phyloP scores from a whole-genome alignment of 2,888 invertebrate genomes.

The Polia nebulosa region DNA sequence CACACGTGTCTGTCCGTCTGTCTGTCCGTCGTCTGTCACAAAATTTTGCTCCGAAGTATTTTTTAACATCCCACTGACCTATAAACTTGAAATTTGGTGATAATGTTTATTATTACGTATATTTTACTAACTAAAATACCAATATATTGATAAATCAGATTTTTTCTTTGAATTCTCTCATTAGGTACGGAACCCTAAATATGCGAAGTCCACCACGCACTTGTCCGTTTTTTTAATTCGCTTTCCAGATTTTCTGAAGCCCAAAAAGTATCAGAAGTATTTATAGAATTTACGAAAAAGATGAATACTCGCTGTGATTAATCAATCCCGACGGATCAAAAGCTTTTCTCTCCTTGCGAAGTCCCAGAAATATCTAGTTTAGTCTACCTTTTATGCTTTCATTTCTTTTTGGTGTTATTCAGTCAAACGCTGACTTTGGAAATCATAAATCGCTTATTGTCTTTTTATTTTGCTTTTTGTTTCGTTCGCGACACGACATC shows the following conservation, averaged over 20 bases:
- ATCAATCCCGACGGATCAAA: slow-evolving; percentile 58
- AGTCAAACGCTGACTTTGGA: slow-evolving; percentile 48
- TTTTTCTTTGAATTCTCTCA: no score
- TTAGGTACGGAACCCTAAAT: no score
- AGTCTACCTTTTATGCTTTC: slow-evolving; percentile 33
- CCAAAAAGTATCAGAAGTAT: slow-evolving; percentile 36
- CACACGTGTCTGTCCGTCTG: no score
- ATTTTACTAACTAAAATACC: no score
- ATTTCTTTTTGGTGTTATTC: slow-evolving; percentile 44
- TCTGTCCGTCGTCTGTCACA: no score
- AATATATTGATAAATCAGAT: no score
- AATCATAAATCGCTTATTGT: slow-evolving; percentile 58
- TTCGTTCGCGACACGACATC: slow-evolving; percentile 32
- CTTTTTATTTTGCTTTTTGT: slow-evolving; percentile 43
- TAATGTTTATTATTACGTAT: no score
- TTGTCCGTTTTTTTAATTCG: slow-evolving; percentile 13
- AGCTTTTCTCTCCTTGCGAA: slow-evolving; percentile 33
- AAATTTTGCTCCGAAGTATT: no score
- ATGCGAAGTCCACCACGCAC: no score
- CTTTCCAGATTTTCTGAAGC: slow-evolving; percentile 39
- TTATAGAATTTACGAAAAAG: slow-evolving; percentile 41
- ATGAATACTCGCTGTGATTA: slow-evolving; percentile 52
- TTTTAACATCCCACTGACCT: no score
- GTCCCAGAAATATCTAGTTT: slow-evolving; percentile 47
- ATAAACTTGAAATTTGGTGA: no score